phyloP scores from a whole-genome alignment of 2,888 invertebrate genomes.

The Augiades crinisus region DNA sequence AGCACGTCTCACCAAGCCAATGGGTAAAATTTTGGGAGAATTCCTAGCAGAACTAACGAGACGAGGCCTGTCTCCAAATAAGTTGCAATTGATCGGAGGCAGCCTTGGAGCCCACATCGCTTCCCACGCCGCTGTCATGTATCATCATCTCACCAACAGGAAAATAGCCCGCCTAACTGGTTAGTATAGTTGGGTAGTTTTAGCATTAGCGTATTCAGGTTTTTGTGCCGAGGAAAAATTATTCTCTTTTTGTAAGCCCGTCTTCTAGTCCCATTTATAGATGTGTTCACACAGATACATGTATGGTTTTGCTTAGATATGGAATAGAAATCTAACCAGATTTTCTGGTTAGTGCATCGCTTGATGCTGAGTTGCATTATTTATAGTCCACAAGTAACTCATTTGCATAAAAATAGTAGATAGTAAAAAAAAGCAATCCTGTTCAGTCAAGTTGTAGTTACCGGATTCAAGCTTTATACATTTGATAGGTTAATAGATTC shows the following conservation, averaged over 20 bases:
- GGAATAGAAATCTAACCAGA: constrained; percentile 13
- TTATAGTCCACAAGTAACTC: constrained; percentile 2
- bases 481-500: too few species aligned
- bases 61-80: constrained; percentile 49
- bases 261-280: neutral
- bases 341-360: constrained; percentile 31
- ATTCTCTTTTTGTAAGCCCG: neutral
- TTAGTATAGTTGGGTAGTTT: too few species aligned
- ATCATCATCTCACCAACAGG: constrained; percentile 48
- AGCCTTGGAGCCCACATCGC: constrained; percentile 71
- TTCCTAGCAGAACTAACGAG: constrained; percentile 57
- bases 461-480: too few species aligned
- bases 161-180: constrained; percentile 56
- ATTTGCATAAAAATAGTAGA: neutral
- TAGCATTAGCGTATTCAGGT: neutral
- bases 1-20: constrained; percentile 60
- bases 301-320: neutral
- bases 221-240: neutral
- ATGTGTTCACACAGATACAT: neutral
- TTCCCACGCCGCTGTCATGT: constrained; percentile 53
- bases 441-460: too few species aligned
- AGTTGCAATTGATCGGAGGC: constrained; percentile 56
- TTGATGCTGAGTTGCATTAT: neutral
- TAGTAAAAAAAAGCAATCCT: constrained; percentile 2
- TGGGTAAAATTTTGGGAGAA: constrained; percentile 57